These are phyloP conservation scores for Acrocephalus arundinaceus DNA, from an alignment of 2,113 vertebrate genomes.

Conservation along the genomic window DNA sequence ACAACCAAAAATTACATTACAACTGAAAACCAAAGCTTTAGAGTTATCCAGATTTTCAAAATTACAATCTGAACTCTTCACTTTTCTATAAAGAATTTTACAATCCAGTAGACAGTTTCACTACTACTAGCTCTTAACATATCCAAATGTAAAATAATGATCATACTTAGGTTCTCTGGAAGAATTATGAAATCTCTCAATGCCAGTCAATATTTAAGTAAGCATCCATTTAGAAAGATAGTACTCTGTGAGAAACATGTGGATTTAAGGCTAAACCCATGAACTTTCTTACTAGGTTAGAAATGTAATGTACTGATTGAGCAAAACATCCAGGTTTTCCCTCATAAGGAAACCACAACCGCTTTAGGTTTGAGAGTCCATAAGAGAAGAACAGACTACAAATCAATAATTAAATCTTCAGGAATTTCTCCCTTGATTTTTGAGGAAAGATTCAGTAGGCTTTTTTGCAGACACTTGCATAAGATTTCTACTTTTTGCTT, in stretches of 20 bases:
- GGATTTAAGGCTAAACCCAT: background rate
- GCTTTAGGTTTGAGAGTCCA: background rate
- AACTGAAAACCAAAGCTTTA: background rate
- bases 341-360: background rate
- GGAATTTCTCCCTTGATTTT: background rate
- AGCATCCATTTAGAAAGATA: background rate
- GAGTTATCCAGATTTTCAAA: background rate
- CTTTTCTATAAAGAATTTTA: background rate
- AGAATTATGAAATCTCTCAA: background rate
- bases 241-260: background rate
- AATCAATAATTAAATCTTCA: background rate
- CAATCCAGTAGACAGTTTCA: background rate
- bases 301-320: background rate
- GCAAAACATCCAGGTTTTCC: background rate
- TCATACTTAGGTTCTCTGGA: background rate
- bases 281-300: background rate
- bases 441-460: background rate
- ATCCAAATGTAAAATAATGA: background rate
- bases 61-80: background rate
- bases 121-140: background rate
- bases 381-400: background rate
- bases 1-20: background rate
- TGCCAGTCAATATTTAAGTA: background rate
- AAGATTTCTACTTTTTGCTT: background rate
- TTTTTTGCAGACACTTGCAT: background rate